Conservation (phyloP, 2,797 vertebrate species). For the Characodon lateralis region DNA sequence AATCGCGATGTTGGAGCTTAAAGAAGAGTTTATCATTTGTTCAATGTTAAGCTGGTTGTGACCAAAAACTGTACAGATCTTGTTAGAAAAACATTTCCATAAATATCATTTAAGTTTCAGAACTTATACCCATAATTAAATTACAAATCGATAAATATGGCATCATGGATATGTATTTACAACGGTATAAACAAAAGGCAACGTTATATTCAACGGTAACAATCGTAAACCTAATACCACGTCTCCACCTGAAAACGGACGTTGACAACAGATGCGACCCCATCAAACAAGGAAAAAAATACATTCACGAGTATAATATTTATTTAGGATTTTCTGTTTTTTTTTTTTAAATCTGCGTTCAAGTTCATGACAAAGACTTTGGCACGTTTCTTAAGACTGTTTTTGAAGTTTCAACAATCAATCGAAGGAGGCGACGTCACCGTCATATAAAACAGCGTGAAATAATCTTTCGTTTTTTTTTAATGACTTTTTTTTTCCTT, state of each 20-base stretch:
- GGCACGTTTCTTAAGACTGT: constrained; percentile 99
- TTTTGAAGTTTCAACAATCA: constrained; percentile 96
- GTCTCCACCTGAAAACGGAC: constrained; percentile 96
- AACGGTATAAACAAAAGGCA: constrained; percentile 99
- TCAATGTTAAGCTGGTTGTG: constrained; percentile 97
- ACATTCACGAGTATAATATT: constrained; percentile 99
- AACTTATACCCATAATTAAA: constrained; percentile 99
- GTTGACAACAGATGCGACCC: constrained; percentile 95
- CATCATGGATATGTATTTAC: constrained; percentile 99
- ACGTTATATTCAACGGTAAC: constrained; percentile 97
- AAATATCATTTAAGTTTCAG: constrained; percentile 99
- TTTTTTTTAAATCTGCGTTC: constrained; percentile 80
- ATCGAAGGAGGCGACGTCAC: constrained; percentile 87
- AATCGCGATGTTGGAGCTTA: constrained; percentile 84
- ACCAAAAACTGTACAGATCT: constrained; percentile 98
- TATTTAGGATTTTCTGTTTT: constrained; percentile 78
- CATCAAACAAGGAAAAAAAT: constrained; percentile 94
- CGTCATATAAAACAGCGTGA: constrained; percentile 89
- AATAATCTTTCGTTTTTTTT: constrained; percentile 80
- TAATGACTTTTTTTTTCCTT: constrained; percentile 48
- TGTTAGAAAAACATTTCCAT: constrained; percentile 96
- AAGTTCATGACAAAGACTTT: constrained; percentile 99
- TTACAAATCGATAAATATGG: constrained; percentile 99
- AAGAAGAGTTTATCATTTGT: constrained; percentile 85
- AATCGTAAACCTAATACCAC: constrained; percentile 94